Base-by-base conservation (phyloP, 2,797 vertebrate genomes). In the Periparus ater region DNA sequence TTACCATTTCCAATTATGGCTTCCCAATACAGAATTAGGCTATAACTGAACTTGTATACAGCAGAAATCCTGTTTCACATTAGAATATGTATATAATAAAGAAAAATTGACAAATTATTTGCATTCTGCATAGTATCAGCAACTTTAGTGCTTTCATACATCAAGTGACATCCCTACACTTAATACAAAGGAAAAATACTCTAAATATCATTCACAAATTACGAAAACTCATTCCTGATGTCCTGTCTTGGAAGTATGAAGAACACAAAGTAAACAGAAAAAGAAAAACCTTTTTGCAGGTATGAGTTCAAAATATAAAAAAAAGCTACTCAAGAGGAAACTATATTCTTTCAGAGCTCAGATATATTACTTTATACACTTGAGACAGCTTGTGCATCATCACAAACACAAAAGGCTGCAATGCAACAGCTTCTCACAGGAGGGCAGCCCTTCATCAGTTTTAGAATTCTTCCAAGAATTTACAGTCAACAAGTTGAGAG, bases 401-500 rank as follows among this genome's bases (percentile, higher is more conserved):
- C 66, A 21, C 29, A 54, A 48, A 53, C 12, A 17, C 21, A 53
- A 22, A 25, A 40, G 60, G 51, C 48, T 94, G 94, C 40, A 94
- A 74, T 92, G 78, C 48, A 26, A 42, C 6, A 25, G 17, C 29
- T 47, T 68, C 80, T 91, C 98, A 97, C 95, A 94, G 82, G 98
- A 89, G 96, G 97, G 98, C 96, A 97, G 96, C 75, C 95, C 42
- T 78, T 79, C 75, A 50, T 40, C 71, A 80, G 26, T 77, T 93
- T 80, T 68, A 89, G 27, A 86, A 66, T 77, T 65, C 75, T 67
- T 45, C 15, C 36, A 68, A 18, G 16, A 21, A 77, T 23, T 63
- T 47, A 26, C 17, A 40, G 23, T 21, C 50, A 72, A n/a, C 27
- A 54, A 22, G 9, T 8, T n/a, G 7, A n/a, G 11, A 58, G 32